Conservation (phyloP, 2,113 vertebrate genomes). For the Bujurquina vittata region DNA sequence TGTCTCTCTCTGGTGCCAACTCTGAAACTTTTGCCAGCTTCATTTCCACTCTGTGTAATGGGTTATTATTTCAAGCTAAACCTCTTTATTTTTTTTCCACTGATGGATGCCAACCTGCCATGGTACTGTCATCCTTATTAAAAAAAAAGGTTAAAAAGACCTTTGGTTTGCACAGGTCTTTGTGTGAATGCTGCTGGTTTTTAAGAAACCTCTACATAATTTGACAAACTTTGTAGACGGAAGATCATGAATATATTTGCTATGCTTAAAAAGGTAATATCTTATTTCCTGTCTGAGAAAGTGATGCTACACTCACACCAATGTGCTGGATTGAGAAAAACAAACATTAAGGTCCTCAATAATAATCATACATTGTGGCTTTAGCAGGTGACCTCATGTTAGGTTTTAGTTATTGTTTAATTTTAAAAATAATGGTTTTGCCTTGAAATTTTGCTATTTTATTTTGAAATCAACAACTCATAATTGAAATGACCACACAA, state of each 20-base stretch:
- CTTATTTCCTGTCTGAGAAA: neutral
- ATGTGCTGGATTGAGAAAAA: neutral
- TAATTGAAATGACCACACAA: neutral
- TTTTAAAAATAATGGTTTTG: neutral
- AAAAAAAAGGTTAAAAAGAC: neutral
- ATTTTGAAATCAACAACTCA: neutral
- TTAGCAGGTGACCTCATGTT: neutral
- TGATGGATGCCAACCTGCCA: slow-evolving; percentile 27
- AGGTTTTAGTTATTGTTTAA: neutral
- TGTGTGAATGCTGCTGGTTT: neutral
- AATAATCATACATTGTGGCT: neutral
- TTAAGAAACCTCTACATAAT: neutral
- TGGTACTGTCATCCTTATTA: neutral
- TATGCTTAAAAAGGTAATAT: neutral
- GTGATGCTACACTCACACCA: neutral
- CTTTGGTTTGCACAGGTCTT: neutral
- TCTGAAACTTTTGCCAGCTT: slow-evolving; percentile 33
- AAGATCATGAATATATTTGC: neutral
- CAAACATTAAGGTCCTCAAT: neutral
- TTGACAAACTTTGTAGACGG: neutral
- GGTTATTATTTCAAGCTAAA: slow-evolving; percentile 20
- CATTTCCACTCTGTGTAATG: slow-evolving; percentile 8
- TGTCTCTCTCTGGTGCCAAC: slow-evolving; percentile 4
- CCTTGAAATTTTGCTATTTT: neutral
- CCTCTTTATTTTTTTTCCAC: slow-evolving; percentile 19